phyloP scores from a whole-genome alignment of 2,797 vertebrate species.

The Sebastes nivosus region DNA sequence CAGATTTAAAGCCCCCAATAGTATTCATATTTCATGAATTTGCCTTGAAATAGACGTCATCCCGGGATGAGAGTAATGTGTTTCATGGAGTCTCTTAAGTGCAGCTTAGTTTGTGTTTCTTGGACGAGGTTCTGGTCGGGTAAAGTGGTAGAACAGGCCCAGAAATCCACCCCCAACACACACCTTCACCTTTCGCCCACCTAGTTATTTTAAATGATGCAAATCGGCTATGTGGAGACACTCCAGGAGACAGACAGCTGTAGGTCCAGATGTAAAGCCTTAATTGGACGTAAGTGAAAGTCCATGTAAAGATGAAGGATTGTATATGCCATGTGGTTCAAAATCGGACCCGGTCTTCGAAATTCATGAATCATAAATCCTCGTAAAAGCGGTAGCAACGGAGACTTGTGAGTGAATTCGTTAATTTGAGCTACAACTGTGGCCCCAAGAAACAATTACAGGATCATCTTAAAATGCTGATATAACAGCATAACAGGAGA shows the following conservation, averaged over 20 bases:
- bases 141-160: slow-evolving; percentile 37
- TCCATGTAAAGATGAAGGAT: slow-evolving; percentile 12
- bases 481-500: neutral
- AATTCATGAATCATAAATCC: slow-evolving; percentile 12
- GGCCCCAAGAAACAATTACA: neutral
- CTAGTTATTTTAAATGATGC: slow-evolving; percentile 40
- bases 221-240: slow-evolving; percentile 1
- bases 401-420: neutral
- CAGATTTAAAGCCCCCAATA: slow-evolving; percentile 50
- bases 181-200: slow-evolving; percentile 32
- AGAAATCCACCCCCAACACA: neutral
- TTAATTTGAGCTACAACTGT: neutral
- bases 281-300: slow-evolving; percentile 39
- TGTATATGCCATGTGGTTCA: neutral
- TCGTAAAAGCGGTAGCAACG: neutral
- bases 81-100: slow-evolving; percentile 42
- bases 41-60: slow-evolving; percentile 41
- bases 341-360: neutral
- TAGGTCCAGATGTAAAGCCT: slow-evolving; percentile 21
- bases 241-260: slow-evolving; percentile 32
- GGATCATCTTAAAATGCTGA: neutral
- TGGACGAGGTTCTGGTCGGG: slow-evolving; percentile 35
- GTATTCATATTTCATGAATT: slow-evolving; percentile 43
- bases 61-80: slow-evolving; percentile 35
- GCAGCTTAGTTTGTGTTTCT: slow-evolving; percentile 38